phyloP scores from a whole-genome alignment of 2,797 vertebrate genomes.

The Emydoidea blandingii region DNA sequence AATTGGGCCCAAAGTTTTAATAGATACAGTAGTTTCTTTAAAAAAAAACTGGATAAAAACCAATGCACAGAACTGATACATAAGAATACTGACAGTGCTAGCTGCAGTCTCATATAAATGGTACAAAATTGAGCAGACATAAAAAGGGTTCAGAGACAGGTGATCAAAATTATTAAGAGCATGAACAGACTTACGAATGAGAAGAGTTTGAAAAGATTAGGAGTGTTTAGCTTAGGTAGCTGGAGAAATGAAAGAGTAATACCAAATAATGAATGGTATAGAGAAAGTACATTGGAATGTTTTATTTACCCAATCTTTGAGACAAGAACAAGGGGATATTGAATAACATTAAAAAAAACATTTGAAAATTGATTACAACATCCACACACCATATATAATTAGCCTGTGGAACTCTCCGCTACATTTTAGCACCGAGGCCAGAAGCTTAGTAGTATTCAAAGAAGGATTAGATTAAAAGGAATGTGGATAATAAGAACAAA shows the following conservation, averaged over 20 bases:
- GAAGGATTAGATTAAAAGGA: fast-evolving
- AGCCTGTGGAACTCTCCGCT: neutral
- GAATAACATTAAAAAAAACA: slow-evolving; percentile 33
- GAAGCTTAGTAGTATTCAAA: neutral
- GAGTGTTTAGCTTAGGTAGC: slow-evolving; percentile 55
- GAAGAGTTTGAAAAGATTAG: slow-evolving; percentile 48
- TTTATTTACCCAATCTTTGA: slow-evolving; percentile 58
- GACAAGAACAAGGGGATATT: slow-evolving; percentile 61
- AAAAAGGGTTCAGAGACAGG: slow-evolving; percentile 35
- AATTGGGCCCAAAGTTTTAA: neutral
- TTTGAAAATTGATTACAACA: neutral
- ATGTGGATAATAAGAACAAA: neutral
- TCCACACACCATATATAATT: slow-evolving; percentile 31
- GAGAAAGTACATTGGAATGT: neutral
- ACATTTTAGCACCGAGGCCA: neutral
- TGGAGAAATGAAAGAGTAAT: slow-evolving; percentile 38
- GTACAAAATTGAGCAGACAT: slow-evolving; percentile 21
- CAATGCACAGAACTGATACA: slow-evolving; percentile 14
- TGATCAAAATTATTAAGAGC: slow-evolving; percentile 53
- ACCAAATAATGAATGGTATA: slow-evolving; percentile 50
- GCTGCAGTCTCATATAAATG: neutral
- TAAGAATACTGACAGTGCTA: slow-evolving; percentile 1
- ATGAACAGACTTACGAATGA: slow-evolving; percentile 59
- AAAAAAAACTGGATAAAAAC: neutral
- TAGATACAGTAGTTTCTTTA: neutral